Evolutionary conservation across 2,113 vertebrate genomes (phyloP).

Genomic region (Oreochromis spilurus): DNA sequence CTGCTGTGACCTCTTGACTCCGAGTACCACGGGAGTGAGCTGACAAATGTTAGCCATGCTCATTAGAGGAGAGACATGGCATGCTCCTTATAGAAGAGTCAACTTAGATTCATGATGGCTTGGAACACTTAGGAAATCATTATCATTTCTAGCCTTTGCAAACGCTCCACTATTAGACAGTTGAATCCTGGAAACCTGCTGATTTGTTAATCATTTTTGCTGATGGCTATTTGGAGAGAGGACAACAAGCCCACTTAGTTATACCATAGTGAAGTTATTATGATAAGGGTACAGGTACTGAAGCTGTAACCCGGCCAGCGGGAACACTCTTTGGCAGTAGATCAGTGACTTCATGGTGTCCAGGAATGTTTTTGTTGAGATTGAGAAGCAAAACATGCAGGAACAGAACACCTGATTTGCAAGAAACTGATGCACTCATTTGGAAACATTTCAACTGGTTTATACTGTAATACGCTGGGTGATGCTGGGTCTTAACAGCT

Average conservation of each 20-base stretch:
- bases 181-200: neutral
- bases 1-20: constrained; percentile 67
- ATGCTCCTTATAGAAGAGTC: neutral
- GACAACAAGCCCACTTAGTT: neutral
- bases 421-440: constrained; percentile 1
- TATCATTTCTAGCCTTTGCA: neutral
- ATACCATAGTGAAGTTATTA: constrained; percentile 30
- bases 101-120: neutral
- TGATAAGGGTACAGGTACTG: constrained; percentile 22
- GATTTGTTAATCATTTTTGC: neutral
- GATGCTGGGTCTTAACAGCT: neutral
- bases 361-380: constrained; percentile 28
- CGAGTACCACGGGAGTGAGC: constrained; percentile 18
- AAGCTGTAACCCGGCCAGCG: constrained; percentile 28
- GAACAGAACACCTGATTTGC: constrained; percentile 15
- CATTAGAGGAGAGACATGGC: neutral
- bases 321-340: constrained; percentile 34
- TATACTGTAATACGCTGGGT: neutral
- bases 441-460: neutral
- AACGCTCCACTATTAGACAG: neutral
- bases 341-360: constrained; percentile 33
- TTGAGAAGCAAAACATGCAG: constrained; percentile 19
- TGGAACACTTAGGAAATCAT: neutral
- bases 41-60: neutral
- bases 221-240: constrained; percentile 6